Base-by-base conservation (phyloP, 1,140 invertebrate species). In the Eurosta solidaginis region DNA sequence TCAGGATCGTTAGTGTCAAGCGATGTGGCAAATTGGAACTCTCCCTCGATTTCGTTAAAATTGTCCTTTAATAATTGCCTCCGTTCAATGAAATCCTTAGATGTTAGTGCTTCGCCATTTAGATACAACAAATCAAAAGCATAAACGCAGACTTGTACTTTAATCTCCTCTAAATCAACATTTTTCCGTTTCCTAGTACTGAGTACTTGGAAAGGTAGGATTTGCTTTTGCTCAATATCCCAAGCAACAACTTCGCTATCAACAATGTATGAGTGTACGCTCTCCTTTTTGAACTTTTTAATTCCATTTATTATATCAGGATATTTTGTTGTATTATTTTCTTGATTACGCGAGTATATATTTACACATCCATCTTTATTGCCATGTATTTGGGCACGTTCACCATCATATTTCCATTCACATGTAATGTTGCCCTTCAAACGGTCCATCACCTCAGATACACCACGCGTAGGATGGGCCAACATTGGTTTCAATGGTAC, bases 371-470 rank as follows among this genome's bases (percentile, higher is more conserved):
- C 92, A 81, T 93, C 89, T 52, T 94, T 91, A 33, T 89, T 82
- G 1, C 93, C 87, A 84, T 97, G 96, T 81, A 97, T 96, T 92
- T 99, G 98, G 4, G 97, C 98, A 85, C 98, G 90, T 90, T 99
- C 98, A 4, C 98, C 98, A 89, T 99, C 98, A 88, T 99, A 99
- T 88, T 99, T 99, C 92, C 94, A 99, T 90, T 99, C 98, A 88
- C 98, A 99, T 2, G 98, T 99, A 84, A 99, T 99, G 83, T 95
- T 93, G 36, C 93, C 92, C 78, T 98, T 97, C 89, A 99, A 99
- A 77, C 97, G 90, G 73, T 93, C 91, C 3, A 99, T 88, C 17
- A 99, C 95, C 89, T 99, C 97, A 76, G 92, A 90, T 2, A 96
- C 92, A 3, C 97, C 97, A 88, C 96, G 97, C 0, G 98, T 98